phyloP scores from a whole-genome alignment of 1,140 invertebrate species.

The Cydia splendana region DNA sequence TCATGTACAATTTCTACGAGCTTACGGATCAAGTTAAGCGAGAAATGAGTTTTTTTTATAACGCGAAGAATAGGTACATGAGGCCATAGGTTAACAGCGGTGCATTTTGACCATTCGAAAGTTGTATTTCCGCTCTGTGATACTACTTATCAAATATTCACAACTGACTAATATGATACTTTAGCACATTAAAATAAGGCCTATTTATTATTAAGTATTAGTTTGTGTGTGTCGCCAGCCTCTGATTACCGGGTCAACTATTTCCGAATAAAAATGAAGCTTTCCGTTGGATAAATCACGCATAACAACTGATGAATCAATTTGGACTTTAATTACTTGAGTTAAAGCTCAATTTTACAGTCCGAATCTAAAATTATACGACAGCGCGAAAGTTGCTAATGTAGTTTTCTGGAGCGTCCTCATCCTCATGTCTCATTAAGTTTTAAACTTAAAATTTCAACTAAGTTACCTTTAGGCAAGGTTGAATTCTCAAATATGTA shows the following conservation, averaged over 20 bases:
- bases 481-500: neutral
- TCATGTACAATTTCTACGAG: neutral
- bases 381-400: neutral
- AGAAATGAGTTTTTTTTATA: neutral
- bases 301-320: neutral
- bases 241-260: constrained; percentile 9
- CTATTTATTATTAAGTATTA: neutral
- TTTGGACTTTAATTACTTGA: neutral
- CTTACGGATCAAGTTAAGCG: neutral
- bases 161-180: neutral
- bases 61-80: neutral
- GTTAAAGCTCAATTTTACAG: neutral
- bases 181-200: neutral
- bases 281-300: constrained; percentile 11
- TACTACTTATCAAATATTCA: neutral
- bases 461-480: neutral
- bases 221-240: neutral
- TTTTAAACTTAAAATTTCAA: neutral
- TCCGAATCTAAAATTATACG: neutral
- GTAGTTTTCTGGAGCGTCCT: neutral
- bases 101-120: constrained; percentile 8
- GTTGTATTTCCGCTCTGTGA: constrained; percentile 10
- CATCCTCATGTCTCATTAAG: neutral
- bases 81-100: constrained; percentile 1
- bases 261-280: constrained; percentile 5